Percentiles rank a stretch among this genome's conserved stretches.
Conservation (phyloP, 2,113 vertebrate genomes). For the Apaloderma vittatum region DNA sequence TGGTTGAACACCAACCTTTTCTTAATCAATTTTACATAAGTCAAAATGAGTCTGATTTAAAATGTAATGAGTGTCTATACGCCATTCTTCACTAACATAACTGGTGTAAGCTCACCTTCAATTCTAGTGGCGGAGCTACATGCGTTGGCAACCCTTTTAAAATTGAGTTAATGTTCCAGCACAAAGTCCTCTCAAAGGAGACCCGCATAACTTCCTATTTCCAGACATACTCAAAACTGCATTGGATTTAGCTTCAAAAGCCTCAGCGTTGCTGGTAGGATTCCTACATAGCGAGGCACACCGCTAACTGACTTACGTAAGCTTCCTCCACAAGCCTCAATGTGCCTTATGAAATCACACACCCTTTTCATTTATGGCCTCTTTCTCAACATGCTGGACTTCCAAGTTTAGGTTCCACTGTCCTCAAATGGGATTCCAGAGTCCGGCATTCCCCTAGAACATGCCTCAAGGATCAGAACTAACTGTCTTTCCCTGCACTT, state of each 20-base stretch:
- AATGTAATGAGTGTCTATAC: neutral
- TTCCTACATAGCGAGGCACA: neutral
- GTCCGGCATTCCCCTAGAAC: neutral
- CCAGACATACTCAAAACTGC: neutral
- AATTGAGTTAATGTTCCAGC: neutral
- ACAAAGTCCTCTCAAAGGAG: neutral
- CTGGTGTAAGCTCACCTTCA: neutral
- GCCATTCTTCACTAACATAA: neutral
- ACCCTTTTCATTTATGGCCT: neutral
- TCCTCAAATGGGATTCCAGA: neutral
- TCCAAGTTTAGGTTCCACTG: neutral
- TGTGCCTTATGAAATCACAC: neutral
- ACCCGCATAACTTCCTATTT: neutral
- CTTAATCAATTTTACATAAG: neutral
- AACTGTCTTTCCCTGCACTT: neutral
- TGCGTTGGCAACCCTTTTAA: neutral
- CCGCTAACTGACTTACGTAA: neutral
- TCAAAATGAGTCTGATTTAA: neutral
- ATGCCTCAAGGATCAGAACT: neutral
- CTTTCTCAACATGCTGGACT: neutral
- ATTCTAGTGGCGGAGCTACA: neutral
- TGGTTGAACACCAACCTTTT: neutral
- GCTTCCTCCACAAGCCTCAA: neutral
- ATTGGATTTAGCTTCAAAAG: constrained; percentile 33
- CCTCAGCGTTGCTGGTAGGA: neutral